Base-by-base conservation (phyloP, 2,797 vertebrate genomes). In the Bucorvus abyssinicus region DNA sequence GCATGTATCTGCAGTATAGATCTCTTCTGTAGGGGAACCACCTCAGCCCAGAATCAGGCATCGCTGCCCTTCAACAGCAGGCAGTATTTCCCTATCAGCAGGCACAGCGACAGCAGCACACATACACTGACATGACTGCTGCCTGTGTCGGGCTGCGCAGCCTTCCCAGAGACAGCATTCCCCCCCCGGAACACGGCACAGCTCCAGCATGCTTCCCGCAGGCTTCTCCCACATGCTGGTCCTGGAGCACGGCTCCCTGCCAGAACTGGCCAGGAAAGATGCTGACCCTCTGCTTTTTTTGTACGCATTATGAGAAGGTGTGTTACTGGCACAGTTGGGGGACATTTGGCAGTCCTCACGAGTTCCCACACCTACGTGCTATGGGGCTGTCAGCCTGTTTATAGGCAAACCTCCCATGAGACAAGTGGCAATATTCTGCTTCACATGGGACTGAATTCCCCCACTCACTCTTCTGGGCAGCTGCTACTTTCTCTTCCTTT, bases 51-150 rank as follows among this genome's bases (percentile, higher is more conserved):
- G 55, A 64, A 52, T 7, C 34, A 34, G 59, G 36, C 78, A 67
- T 7, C 20, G 2, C 53, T 9, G 12, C 42, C 42, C 70, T 38
- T 29, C 42, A 30, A 6, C 53, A 73, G 57, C 32, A 2, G 0
- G 20, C 36, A 36, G 5, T 3, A 2, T 9, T 53, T 17, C 16
- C 29, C 11, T 9, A 0, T 0, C 26, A 49, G 79, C 83, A 78
- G 83, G 69, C 52, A 52, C 40, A n/a, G 79, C 4, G 0, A 21
- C 0, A 17, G 57, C 69, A 64, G 67, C 47, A 45, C 26, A 2
- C 0, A 1, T 4, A 12, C 45, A 10, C 0, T 17, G 61, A 14
- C 17, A 34, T 26, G n/a, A 10, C 45, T 19, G 18, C 36, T 38
- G 42, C 42, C 57, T 30, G 11, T 7, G 10, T 2, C 45, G 44